phyloP scores from a whole-genome alignment of 2,888 invertebrate species.

The Herminia tarsipennalis region DNA sequence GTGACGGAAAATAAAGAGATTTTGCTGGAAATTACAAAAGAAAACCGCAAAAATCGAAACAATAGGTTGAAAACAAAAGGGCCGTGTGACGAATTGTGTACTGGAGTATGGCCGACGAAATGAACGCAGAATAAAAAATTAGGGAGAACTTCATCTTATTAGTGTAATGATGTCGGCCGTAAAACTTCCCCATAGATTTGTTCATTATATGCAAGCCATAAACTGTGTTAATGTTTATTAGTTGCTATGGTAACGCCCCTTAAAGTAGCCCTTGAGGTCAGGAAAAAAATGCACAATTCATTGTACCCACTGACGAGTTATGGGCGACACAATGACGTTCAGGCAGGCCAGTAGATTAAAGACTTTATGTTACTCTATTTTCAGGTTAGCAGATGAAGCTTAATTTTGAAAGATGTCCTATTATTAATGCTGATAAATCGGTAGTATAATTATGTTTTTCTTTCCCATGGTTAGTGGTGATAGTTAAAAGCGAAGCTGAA shows the following conservation, averaged over 20 bases:
- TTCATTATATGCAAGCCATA: slow-evolving; percentile 18
- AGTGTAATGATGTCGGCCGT: slow-evolving; percentile 27
- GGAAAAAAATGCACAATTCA: neutral
- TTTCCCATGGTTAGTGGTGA: too few relatives aligned
- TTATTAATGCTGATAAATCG: too few relatives aligned
- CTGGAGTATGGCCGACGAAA: slow-evolving; percentile 34
- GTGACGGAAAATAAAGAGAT: slow-evolving; percentile 61
- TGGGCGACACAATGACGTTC: too few relatives aligned
- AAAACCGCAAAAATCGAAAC: slow-evolving; percentile 68
- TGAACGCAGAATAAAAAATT: slow-evolving; percentile 33
- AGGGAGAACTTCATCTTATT: slow-evolving; percentile 28
- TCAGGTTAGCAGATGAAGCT: too few relatives aligned
- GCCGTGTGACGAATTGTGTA: slow-evolving; percentile 54
- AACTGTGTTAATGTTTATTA: slow-evolving; percentile 16
- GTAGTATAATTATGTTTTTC: too few relatives aligned
- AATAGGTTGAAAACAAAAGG: slow-evolving; percentile 60
- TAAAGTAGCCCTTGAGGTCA: neutral
- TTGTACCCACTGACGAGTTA: too few relatives aligned
- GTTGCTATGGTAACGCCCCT: slow-evolving; percentile 9
- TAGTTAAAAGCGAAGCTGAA: too few relatives aligned
- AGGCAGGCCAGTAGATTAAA: too few relatives aligned
- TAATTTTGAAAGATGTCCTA: too few relatives aligned
- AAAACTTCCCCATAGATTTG: slow-evolving; percentile 18
- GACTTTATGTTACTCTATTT: too few relatives aligned
- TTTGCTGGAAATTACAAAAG: slow-evolving; percentile 63